Percentiles rank a stretch among this genome's conserved stretches.
phyloP scores from a whole-genome alignment of 2,888 invertebrate genomes.

The Sphaeridia pumilis region DNA sequence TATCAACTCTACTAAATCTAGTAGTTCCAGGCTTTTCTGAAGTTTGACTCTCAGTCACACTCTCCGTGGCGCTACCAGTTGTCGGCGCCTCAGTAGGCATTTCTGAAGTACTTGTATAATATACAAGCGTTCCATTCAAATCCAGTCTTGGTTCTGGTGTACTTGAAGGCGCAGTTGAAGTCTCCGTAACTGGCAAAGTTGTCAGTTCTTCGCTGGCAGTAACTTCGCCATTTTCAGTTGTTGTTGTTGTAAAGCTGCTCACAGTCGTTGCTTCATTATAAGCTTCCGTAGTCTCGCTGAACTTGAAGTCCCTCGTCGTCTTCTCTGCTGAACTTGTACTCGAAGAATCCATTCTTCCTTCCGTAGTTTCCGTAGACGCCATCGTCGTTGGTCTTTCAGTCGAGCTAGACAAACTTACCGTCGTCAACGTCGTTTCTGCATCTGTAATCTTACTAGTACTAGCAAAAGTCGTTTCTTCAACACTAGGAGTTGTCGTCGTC shows the following conservation, averaged over 20 bases:
- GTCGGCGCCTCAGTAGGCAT: no score
- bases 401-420: constrained; percentile 10
- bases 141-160: not conserved
- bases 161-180: not conserved
- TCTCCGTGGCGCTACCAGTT: no score
- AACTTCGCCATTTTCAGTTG: not conserved
- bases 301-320: not conserved
- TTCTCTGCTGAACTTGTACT: not conserved
- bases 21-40: no score
- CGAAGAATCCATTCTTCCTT: not conserved
- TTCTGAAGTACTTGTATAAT: no score
- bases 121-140: no score
- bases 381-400: constrained; percentile 20
- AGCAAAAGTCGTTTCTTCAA: not conserved
- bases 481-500: not conserved
- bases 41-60: no score
- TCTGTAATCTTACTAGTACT: no score
- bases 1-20: no score
- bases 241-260: not conserved
- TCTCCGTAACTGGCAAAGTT: not conserved
- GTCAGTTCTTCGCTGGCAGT: not conserved
- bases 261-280: not conserved
- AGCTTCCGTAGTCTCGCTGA: not conserved
- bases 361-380: constrained; percentile 14
- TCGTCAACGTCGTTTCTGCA: constrained; percentile 2